Base-by-base conservation (phyloP, 2,113 vertebrate species). In the Amphiprion percula region DNA sequence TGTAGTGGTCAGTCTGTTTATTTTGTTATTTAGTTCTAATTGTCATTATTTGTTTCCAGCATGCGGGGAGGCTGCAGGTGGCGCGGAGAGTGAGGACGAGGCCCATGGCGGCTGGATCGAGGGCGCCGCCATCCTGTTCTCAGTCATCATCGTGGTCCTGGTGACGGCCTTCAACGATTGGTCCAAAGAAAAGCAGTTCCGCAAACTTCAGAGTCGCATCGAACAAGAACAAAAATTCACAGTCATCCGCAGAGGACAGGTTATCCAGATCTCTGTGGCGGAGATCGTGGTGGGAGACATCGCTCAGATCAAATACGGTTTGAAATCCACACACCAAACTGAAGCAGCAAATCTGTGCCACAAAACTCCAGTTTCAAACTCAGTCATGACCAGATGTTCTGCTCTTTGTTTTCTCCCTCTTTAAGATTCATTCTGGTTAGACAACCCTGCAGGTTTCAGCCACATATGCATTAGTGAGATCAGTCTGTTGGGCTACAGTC, bases 111-210 rank as follows among this genome's bases (percentile, higher is more conserved):
- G 98, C 76, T 99, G 98, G 98, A 99, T 99, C 1, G 98, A 99
- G 86, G 97, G 97, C 0, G 97, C 97, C 0, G 98, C 98, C 80
- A 99, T 99, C 90, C 83, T 99, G 3, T 97, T 98, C 81, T 99
- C 98, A 0, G 98, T 99, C 74, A 95, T 97, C 88, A 97, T 99
- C 0, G 97, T 99, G 84, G 98, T 99, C 47, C 91, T 99, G 68
- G 97, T 99, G 87, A 99, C 98, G 0, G 98, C 98, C 24, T 99
- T 99, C 90, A 99, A 99, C 0, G 98, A 99, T 39, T 99, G 98
- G 98, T 99, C 97, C 90, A 99, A 99, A 66, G 98, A 99, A 91
- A 98, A 98, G 87, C 98, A 99, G 59, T 99, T 99, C 92, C 95
- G 98, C 0, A 98, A 98, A 0, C 95, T 99, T 4, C 98, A 99